phyloP scores from a whole-genome alignment of 2,888 invertebrate species.

The Microctonus hyperodae region DNA sequence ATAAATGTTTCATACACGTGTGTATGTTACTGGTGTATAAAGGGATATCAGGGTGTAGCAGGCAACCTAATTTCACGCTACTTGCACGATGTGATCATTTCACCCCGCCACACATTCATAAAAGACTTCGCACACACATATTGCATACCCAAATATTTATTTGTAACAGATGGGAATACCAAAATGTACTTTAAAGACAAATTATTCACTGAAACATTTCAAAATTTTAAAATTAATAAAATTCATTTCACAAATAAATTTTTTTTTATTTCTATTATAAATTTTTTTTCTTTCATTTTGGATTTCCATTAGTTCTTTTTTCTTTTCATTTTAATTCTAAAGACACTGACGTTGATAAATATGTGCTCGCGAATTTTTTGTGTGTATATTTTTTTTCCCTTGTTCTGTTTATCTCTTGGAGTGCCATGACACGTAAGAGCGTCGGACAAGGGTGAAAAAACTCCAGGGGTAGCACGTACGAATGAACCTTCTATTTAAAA shows the following conservation, averaged over 20 bases:
- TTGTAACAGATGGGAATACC: neutral
- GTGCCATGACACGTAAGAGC: neutral
- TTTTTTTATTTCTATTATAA: no score
- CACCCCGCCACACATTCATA: neutral
- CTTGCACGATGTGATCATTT: conserved; percentile 28
- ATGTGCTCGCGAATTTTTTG: neutral
- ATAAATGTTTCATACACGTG: no score
- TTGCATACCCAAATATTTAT: neutral
- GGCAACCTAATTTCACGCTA: conserved; percentile 41
- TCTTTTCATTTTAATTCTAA: neutral
- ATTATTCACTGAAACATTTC: no score
- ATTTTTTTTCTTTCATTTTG: no score
- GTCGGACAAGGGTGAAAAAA: neutral
- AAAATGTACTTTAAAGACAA: neutral
- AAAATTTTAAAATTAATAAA: neutral
- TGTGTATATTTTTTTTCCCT: neutral
- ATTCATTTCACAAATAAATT: neutral
- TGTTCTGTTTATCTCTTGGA: neutral
- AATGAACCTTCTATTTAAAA: neutral
- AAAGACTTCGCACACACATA: conserved; percentile 18
- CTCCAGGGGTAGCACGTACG: neutral
- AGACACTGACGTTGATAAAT: neutral
- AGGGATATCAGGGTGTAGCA: conserved; percentile 24
- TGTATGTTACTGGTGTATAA: neutral
- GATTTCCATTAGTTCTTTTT: neutral